A percentile compares a stretch with the other conserved stretches of the same genome.
These are phyloP conservation scores for Drosophila navojoa DNA, from an alignment of 1,140 invertebrate genomes.

Conservation along the genomic window DNA sequence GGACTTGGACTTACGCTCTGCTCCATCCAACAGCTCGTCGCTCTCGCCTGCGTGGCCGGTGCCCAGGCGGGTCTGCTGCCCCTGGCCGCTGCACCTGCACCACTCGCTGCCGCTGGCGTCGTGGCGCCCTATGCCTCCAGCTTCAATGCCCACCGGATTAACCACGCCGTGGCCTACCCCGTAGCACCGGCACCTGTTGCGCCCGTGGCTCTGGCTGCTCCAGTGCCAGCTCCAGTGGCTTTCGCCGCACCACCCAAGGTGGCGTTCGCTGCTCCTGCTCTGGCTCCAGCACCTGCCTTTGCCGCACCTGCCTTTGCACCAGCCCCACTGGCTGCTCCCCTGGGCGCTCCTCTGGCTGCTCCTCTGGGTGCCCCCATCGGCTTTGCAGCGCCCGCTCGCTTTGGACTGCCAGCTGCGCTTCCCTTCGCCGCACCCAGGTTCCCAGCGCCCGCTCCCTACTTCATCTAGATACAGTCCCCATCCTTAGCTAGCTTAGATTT, in stretches of 20 bases:
- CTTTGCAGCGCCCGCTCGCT: conserved; percentile 61
- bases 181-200: conserved; percentile 65
- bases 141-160: conserved; percentile 86
- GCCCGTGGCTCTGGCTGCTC: conserved; percentile 64
- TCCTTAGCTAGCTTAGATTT: conserved; percentile 39
- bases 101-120: conserved; percentile 62
- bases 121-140: conserved; percentile 85
- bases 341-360: conserved; percentile 60
- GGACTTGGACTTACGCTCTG: neutral
- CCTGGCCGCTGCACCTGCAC: conserved; percentile 50
- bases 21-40: conserved; percentile 53
- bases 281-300: conserved; percentile 41
- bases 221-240: conserved; percentile 48
- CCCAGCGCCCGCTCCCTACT: conserved; percentile 59
- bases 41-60: conserved; percentile 65
- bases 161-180: conserved; percentile 86
- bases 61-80: conserved; percentile 75
- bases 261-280: conserved; percentile 47
- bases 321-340: conserved; percentile 59
- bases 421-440: conserved; percentile 9
- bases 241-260: conserved; percentile 56
- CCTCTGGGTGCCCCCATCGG: conserved; percentile 46
- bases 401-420: conserved; percentile 55
- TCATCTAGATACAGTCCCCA: conserved; percentile 47
- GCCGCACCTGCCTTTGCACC: conserved; percentile 56